Conservation (phyloP, 2,797 vertebrate genomes). For the Falco novaeseelandiae region DNA sequence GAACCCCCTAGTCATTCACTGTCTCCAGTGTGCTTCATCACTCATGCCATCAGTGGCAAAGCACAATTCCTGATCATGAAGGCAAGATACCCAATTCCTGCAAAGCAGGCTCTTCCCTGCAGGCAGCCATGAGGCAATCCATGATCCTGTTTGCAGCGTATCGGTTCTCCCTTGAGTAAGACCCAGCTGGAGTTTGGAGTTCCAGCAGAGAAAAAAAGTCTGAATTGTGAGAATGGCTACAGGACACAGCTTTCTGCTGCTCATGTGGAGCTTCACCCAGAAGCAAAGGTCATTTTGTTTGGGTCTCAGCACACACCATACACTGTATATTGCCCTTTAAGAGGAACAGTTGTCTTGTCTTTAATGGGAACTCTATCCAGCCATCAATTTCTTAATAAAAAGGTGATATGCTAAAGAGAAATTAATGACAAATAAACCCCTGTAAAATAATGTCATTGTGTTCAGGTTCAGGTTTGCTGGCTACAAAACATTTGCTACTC, state of each 20-base stretch:
- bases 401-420: slow-evolving; percentile 40
- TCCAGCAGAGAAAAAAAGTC: neutral
- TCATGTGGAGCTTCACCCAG: neutral
- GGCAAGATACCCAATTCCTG: neutral
- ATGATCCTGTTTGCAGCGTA: neutral
- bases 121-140: neutral
- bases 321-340: neutral
- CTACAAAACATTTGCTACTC: slow-evolving; percentile 31
- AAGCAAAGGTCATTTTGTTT: neutral
- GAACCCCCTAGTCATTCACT: neutral
- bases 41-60: rapidly evolving
- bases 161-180: neutral
- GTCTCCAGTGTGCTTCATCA: neutral
- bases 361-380: slow-evolving; percentile 24
- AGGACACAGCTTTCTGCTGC: neutral
- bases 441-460: neutral
- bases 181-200: neutral
- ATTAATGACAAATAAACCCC: slow-evolving; percentile 40
- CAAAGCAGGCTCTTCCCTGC: neutral
- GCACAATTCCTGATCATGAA: neutral
- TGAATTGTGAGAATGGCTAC: neutral
- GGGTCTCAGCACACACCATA: rapidly evolving
- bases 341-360: neutral
- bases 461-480: slow-evolving; percentile 47
- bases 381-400: slow-evolving; percentile 59